Evolutionary conservation across 2,888 invertebrate species (phyloP).

Genomic region (Deilephila elpenor): DNA sequence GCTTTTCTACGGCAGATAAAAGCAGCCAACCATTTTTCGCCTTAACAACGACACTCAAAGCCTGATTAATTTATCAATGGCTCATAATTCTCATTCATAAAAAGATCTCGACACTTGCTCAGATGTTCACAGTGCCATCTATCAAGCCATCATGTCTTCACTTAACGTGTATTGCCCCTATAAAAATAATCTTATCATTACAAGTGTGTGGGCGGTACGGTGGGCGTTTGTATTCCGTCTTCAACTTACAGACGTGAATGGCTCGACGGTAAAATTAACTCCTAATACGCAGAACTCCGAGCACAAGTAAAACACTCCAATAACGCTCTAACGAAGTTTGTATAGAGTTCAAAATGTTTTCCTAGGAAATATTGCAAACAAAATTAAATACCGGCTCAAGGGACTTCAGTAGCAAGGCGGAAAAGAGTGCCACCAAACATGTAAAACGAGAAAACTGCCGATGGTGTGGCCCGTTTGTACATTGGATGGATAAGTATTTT

Average conservation of each 20-base stretch:
- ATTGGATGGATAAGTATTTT: background rate
- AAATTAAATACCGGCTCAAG: conserved; percentile 16
- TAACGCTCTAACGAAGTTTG: background rate
- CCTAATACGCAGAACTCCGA: conserved; percentile 4
- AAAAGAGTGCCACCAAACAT: conserved; percentile 18
- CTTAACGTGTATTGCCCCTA: background rate
- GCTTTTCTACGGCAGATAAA: too few relatives aligned
- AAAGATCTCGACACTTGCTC: background rate
- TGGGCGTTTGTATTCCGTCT: conserved; percentile 16
- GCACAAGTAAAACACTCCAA: background rate
- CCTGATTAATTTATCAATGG: background rate
- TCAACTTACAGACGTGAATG: conserved; percentile 7
- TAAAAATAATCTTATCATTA: conserved; percentile 18
- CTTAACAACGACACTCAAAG: too few relatives aligned
- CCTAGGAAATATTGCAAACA: conserved; percentile 17
- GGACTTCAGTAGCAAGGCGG: conserved; percentile 1
- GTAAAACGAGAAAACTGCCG: background rate
- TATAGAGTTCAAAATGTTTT: conserved; percentile 14
- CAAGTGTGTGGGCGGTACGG: background rate
- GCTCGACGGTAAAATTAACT: conserved; percentile 12
- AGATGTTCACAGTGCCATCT: background rate
- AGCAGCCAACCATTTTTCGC: too few relatives aligned
- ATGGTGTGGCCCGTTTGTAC: background rate
- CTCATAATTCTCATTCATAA: background rate
- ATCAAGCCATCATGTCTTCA: background rate